Percentiles rank a stretch among this genome's conserved stretches.
Conservation (phyloP, 2,888 invertebrate species). For the Callyntrura sp. region DNA sequence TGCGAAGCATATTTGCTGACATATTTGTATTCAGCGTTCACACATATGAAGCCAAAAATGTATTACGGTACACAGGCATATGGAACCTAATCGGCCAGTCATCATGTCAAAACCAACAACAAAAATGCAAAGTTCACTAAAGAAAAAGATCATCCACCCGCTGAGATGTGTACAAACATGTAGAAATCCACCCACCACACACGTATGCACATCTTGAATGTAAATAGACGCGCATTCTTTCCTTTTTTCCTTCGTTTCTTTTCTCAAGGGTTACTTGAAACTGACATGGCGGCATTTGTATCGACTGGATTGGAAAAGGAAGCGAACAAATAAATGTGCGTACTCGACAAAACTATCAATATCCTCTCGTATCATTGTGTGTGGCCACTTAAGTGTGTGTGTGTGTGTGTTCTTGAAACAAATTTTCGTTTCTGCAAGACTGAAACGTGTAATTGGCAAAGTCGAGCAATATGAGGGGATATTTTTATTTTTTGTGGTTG, state of each 20-base stretch:
- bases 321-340: conserved; percentile 42
- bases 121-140: conserved; percentile 45
- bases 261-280: conserved; percentile 65
- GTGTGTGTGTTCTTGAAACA: conserved; percentile 39
- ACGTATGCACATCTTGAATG: conserved; percentile 55
- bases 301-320: conserved; percentile 27
- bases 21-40: conserved; percentile 2
- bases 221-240: conserved; percentile 53
- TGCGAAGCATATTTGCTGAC: background rate
- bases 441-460: conserved; percentile 48
- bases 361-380: conserved; percentile 1
- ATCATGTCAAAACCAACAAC: conserved; percentile 52
- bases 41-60: background rate
- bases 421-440: conserved; percentile 45
- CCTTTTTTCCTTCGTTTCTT: background rate
- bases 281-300: conserved; percentile 42
- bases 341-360: conserved; percentile 40
- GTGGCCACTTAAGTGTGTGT: conserved; percentile 24
- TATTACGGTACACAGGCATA: conserved; percentile 19
- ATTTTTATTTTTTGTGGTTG: background rate
- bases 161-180: conserved; percentile 22
- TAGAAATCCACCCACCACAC: too few relatives aligned
- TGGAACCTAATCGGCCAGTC: conserved; percentile 46
- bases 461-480: background rate
- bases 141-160: conserved; percentile 31